Evolutionary conservation across 2,888 invertebrate species (phyloP).

Genomic region (Sarcophaga rosellei): DNA sequence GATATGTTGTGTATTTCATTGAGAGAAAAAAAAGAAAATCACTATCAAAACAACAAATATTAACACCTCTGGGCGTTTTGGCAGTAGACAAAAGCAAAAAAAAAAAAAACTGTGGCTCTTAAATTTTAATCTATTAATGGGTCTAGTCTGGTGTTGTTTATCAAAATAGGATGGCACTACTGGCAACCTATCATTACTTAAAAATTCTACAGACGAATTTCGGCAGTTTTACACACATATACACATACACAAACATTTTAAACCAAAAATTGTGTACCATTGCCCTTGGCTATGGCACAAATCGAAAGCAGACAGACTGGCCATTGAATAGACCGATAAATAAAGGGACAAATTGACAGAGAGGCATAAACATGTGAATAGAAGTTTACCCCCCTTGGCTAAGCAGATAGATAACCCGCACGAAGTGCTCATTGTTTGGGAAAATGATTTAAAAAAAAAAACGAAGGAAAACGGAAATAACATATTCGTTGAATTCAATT

Average conservation of each 20-base stretch:
- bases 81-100: conserved; percentile 5
- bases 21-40: too few relatives aligned
- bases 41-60: conserved; percentile 13
- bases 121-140: conserved; percentile 18
- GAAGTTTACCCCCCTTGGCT: neutral
- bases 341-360: too few relatives aligned
- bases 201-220: neutral
- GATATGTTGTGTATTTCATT: too few relatives aligned
- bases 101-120: neutral
- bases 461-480: too few relatives aligned
- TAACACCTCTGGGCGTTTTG: conserved; percentile 29
- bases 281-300: neutral
- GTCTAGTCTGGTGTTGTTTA: neutral
- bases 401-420: neutral
- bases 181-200: conserved; percentile 2
- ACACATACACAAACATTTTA: neutral
- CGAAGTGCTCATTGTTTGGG: too few relatives aligned
- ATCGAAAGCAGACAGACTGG: conserved; percentile 3
- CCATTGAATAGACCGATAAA: too few relatives aligned
- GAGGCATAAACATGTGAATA: neutral
- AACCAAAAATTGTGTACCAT: conserved; percentile 17
- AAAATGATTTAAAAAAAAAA: too few relatives aligned
- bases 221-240: neutral
- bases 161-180: neutral
- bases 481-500: neutral